A percentile compares a stretch with the other conserved stretches of the same genome.
Conservation (phyloP, 2,888 invertebrate species). For the Melieria crassipennis region DNA sequence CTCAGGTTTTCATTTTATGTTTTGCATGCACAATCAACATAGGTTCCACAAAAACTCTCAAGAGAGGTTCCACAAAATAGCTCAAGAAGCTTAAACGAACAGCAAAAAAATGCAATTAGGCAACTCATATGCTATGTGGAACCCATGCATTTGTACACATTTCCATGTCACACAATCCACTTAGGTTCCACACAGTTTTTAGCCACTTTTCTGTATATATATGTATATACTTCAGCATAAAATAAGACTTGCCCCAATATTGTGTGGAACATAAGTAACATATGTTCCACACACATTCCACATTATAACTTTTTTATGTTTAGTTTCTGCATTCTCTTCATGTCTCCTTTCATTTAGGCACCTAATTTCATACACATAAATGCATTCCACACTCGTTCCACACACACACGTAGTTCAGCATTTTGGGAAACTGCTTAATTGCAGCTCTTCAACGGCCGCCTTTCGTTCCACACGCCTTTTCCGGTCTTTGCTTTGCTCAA, state of each 20-base stretch:
- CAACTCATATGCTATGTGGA: no score
- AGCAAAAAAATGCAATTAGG: no score
- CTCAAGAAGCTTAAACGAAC: no score
- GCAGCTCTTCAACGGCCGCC: not conserved
- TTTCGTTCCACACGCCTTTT: not conserved
- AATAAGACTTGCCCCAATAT: not conserved
- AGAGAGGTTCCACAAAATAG: not conserved
- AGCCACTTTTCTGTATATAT: not conserved
- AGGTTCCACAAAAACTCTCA: not conserved
- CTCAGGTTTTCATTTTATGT: not conserved
- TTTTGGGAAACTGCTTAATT: not conserved
- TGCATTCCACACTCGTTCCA: slow-evolving; percentile 7
- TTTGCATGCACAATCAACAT: not conserved
- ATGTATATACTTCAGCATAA: not conserved
- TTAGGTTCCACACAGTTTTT: not conserved
- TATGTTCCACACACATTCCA: not conserved
- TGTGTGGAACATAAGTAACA: not conserved
- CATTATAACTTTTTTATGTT: not conserved
- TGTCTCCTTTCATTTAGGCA: no score
- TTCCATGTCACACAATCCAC: not conserved
- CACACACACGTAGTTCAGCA: not conserved
- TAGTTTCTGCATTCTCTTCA: no score
- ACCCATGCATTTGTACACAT: not conserved
- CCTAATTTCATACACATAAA: no score
- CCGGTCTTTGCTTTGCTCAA: not conserved